These are phyloP conservation scores for Cephus nigrinus DNA, from an alignment of 2,888 invertebrate species.

Conservation along the genomic window DNA sequence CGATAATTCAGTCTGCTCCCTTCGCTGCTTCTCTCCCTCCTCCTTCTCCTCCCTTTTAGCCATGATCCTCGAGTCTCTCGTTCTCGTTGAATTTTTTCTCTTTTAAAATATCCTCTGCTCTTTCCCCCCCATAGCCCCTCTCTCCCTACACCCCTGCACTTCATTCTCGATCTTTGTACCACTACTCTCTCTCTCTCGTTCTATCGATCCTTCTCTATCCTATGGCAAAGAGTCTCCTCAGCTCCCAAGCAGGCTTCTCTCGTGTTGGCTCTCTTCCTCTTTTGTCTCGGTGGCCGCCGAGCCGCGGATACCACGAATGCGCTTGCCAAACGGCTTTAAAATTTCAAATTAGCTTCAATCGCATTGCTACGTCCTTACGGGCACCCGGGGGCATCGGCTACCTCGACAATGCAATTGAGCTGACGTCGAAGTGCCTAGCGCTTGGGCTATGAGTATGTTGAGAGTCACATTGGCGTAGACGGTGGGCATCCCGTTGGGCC, in stretches of 20 bases:
- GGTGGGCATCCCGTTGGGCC: neutral
- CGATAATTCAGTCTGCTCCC: slow-evolving; percentile 57
- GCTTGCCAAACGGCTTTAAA: slow-evolving; percentile 44
- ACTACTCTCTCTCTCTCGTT: slow-evolving; percentile 10
- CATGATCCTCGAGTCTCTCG: neutral
- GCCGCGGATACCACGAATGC: slow-evolving; percentile 26
- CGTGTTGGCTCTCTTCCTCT: neutral
- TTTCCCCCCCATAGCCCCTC: slow-evolving; percentile 21
- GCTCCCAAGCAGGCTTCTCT: slow-evolving; percentile 1
- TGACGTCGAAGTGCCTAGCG: slow-evolving; percentile 30
- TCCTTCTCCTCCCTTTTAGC: neutral
- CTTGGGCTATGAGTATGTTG: slow-evolving; percentile 4
- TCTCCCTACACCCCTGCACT: slow-evolving; percentile 15
- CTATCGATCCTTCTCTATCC: neutral
- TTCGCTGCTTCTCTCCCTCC: too few species aligned
- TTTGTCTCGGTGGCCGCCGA: slow-evolving; percentile 32
- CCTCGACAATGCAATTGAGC: slow-evolving; percentile 43
- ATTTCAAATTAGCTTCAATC: slow-evolving; percentile 63
- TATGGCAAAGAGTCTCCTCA: neutral
- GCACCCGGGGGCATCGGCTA: slow-evolving; percentile 32
- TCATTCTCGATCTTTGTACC: slow-evolving; percentile 23
- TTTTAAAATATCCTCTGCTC: neutral
- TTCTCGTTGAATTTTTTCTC: neutral
- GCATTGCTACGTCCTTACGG: slow-evolving; percentile 49
- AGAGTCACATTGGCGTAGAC: slow-evolving; percentile 28